Evolutionary conservation across 2,888 invertebrate genomes (phyloP).

Genomic region (Aporophyla lueneburgensis): DNA sequence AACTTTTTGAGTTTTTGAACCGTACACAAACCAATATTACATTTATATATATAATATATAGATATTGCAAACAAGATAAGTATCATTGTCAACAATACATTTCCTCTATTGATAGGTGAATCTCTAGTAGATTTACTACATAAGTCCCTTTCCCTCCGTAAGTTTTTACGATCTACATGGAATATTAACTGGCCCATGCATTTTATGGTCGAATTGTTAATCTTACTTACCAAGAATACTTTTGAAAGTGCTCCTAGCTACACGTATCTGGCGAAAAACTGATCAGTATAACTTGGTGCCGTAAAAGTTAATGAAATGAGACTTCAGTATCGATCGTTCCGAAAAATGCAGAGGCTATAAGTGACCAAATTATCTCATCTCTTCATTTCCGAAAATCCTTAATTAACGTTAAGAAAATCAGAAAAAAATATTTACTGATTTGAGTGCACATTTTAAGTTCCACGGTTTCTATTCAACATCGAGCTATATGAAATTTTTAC

Average conservation of each 20-base stretch:
- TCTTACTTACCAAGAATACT: constrained; percentile 2
- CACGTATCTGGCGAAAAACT: background rate
- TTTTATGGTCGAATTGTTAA: constrained; percentile 20
- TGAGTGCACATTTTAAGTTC: background rate
- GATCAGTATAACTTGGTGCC: too few relatives aligned
- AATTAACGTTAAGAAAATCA: too few relatives aligned
- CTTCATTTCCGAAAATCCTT: background rate
- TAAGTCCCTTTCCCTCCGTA: constrained; percentile 18
- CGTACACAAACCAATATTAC: too few relatives aligned
- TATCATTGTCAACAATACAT: constrained; percentile 8
- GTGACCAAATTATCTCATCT: background rate
- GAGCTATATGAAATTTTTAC: background rate
- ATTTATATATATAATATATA: too few relatives aligned
- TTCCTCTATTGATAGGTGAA: constrained; percentile 2
- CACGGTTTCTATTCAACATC: too few relatives aligned
- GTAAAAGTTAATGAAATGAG: background rate
- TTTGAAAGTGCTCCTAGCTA: background rate
- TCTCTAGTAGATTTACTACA: constrained; percentile 25
- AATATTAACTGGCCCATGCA: constrained; percentile 29
- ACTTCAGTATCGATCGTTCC: too few relatives aligned
- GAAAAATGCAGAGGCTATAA: background rate
- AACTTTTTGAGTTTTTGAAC: too few relatives aligned
- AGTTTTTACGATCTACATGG: constrained; percentile 36
- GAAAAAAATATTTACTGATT: too few relatives aligned
- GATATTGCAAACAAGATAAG: background rate